Evolutionary conservation across 2,797 vertebrate species (phyloP).

Genomic region (Cyprinella venusta): DNA sequence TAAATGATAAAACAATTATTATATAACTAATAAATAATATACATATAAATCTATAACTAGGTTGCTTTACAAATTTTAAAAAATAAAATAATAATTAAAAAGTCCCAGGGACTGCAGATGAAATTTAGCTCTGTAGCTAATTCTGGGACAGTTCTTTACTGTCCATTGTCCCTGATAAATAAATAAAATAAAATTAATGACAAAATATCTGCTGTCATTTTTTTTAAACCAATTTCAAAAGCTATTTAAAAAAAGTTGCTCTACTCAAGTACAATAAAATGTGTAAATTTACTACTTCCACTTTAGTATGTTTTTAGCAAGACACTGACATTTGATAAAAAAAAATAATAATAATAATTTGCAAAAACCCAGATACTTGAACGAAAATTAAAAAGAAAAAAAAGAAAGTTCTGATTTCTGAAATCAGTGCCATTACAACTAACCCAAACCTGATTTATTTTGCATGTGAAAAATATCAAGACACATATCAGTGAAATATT

Average conservation of each 20-base stretch:
- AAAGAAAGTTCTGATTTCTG: background rate
- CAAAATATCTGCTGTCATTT: background rate
- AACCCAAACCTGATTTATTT: background rate
- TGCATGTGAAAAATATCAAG: background rate
- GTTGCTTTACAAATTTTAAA: background rate
- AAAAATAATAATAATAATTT: too few species aligned
- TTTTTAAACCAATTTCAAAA: background rate
- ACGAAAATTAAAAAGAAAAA: too few species aligned
- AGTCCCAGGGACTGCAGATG: too few species aligned
- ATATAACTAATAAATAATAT: background rate
- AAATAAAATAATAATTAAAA: too few species aligned
- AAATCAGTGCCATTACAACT: background rate
- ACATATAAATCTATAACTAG: background rate
- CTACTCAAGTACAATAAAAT: background rate
- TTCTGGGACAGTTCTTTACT: too few species aligned
- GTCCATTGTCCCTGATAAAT: too few species aligned
- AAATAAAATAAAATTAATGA: background rate
- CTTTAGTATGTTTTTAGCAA: background rate
- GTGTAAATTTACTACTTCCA: background rate
- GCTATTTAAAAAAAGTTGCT: background rate
- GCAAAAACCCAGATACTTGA: too few species aligned
- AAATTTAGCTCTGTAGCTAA: too few species aligned
- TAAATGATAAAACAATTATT: background rate
- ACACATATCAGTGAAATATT: slow-evolving; percentile 4
- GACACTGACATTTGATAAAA: background rate